phyloP scores from a whole-genome alignment of 2,888 invertebrate genomes.

The Malacosoma neustria region DNA sequence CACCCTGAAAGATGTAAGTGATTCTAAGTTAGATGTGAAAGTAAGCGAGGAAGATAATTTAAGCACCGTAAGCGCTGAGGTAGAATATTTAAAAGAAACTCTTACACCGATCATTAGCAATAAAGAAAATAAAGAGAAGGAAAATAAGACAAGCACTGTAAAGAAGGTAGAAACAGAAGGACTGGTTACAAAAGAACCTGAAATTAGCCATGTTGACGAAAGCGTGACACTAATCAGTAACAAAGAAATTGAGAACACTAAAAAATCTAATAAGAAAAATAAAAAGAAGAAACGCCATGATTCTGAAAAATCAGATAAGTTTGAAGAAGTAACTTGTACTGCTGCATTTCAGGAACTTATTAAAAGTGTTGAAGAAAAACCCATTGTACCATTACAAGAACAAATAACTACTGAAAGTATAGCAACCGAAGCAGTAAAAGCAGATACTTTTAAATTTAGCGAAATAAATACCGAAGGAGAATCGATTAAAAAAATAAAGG shows the following conservation, averaged over 20 bases:
- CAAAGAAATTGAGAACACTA: background rate
- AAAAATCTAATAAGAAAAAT: conserved; percentile 41
- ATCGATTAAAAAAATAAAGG: conserved; percentile 5
- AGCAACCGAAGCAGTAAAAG: background rate
- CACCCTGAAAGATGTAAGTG: background rate
- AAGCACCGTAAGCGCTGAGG: conserved; percentile 7
- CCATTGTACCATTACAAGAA: background rate
- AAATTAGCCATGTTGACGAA: too few species aligned
- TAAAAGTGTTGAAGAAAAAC: conserved; percentile 19
- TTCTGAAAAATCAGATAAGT: conserved; percentile 47
- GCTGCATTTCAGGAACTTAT: conserved; percentile 41
- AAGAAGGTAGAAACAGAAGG: too few species aligned
- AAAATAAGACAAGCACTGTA: conserved; percentile 13
- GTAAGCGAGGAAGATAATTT: background rate
- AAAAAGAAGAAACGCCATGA: conserved; percentile 56
- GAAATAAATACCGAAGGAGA: conserved; percentile 4
- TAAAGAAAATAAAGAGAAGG: conserved; percentile 56
- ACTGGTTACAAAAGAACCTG: too few species aligned
- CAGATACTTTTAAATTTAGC: background rate
- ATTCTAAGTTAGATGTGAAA: background rate
- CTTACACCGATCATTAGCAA: conserved; percentile 40
- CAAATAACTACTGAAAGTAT: too few species aligned
- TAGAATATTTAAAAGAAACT: conserved; percentile 7
- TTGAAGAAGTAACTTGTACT: conserved; percentile 40
- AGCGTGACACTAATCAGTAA: too few species aligned